Conservation (phyloP, 2,113 vertebrate genomes). For the Piaya cayana region DNA sequence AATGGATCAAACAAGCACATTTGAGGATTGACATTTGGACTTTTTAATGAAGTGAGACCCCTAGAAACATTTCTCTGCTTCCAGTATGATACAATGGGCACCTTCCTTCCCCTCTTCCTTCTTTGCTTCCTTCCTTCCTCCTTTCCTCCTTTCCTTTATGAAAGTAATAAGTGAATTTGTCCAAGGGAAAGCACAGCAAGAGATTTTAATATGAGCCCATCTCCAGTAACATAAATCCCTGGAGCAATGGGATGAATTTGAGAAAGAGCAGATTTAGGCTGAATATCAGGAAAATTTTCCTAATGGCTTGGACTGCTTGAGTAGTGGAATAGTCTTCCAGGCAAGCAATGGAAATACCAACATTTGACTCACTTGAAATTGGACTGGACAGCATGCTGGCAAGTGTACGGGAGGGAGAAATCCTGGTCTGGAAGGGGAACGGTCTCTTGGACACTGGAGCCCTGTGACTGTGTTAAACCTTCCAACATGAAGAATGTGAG, state of each 20-base stretch:
- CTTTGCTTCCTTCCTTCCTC: fast-evolving
- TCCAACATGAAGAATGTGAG: constrained; percentile 33
- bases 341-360: constrained; percentile 42
- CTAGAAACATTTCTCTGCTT: background rate
- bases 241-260: constrained; percentile 25
- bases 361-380: constrained; percentile 38
- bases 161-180: background rate
- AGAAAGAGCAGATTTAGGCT: constrained; percentile 37
- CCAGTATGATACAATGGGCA: background rate
- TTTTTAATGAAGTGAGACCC: background rate
- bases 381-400: constrained; percentile 44
- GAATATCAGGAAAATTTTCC: constrained; percentile 48
- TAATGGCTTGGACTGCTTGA: constrained; percentile 25
- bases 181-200: constrained; percentile 30
- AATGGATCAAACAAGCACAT: background rate
- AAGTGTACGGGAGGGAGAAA: constrained; percentile 45
- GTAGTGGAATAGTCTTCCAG: constrained; percentile 30
- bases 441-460: constrained; percentile 28
- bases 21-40: background rate
- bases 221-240: constrained; percentile 6
- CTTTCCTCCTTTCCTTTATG: no score
- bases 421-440: constrained; percentile 41
- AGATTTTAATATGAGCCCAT: background rate
- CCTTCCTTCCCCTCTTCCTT: no score
- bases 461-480: constrained; percentile 58